Percentiles rank a stretch among this genome's conserved stretches.
Conservation (phyloP, 64 coral and sea anemone genomes). For the Pocillopora damicornis region DNA sequence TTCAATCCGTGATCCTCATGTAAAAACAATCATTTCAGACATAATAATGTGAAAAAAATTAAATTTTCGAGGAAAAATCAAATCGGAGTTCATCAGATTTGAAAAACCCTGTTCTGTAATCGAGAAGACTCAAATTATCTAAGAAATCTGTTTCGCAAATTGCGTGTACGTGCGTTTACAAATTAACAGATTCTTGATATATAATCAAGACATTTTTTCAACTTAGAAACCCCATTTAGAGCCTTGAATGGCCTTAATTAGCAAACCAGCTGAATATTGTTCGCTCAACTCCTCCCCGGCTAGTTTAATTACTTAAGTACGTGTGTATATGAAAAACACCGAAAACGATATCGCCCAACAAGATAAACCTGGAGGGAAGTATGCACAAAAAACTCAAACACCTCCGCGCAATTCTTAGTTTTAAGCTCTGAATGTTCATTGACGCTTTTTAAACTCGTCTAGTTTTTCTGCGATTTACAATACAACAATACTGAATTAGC, state of each 20-base stretch:
- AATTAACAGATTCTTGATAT: conserved; percentile 43
- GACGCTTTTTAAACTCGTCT: neutral
- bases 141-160: neutral
- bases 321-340: conserved; percentile 40
- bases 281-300: neutral
- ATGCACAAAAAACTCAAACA: conserved; percentile 12
- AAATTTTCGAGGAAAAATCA: neutral
- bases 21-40: too few relatives aligned
- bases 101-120: neutral
- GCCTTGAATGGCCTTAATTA: conserved; percentile 32
- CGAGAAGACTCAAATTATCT: neutral
- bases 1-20: too few relatives aligned
- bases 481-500: conserved; percentile 9
- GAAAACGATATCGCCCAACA: conserved; percentile 23
- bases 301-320: conserved; percentile 52
- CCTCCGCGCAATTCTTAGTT: neutral
- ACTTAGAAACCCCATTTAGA: conserved; percentile 45
- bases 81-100: neutral
- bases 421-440: neutral
- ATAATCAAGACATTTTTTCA: conserved; percentile 14
- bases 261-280: neutral
- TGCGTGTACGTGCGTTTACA: neutral
- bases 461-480: neutral
- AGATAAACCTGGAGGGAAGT: conserved; percentile 24
- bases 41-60: neutral